phyloP scores from a whole-genome alignment of 2,113 vertebrate species.

The Brachirus orientalis region DNA sequence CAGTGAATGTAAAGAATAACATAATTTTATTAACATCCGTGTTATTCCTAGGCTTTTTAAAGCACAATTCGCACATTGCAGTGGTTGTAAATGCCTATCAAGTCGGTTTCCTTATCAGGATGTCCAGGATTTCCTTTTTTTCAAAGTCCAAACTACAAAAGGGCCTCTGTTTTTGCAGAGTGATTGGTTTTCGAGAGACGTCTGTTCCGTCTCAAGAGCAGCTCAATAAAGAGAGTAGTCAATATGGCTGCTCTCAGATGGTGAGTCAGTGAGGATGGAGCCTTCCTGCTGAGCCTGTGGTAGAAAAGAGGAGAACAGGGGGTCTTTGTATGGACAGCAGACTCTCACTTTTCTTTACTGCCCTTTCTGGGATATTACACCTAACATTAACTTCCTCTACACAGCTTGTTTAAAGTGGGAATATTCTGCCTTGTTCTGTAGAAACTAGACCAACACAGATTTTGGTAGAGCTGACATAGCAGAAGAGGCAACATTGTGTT shows the following conservation, averaged over 20 bases:
- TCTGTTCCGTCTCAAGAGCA: conserved; percentile 63
- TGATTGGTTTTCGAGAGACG: conserved; percentile 34
- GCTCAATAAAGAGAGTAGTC: conserved; percentile 65
- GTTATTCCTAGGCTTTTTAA: background rate
- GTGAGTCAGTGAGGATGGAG: conserved; percentile 55
- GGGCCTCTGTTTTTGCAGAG: conserved; percentile 42
- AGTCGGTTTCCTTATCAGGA: conserved; percentile 21
- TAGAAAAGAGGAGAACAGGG: conserved; percentile 62
- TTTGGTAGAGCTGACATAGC: background rate
- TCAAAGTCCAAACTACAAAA: conserved; percentile 28
- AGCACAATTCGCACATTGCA: background rate
- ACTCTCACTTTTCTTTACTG: conserved; percentile 30
- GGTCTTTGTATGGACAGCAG: conserved; percentile 65
- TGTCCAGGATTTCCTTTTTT: conserved; percentile 23
- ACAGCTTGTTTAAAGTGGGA: background rate
- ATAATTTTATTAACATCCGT: background rate
- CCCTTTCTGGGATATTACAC: conserved; percentile 14
- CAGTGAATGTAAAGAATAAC: no score
- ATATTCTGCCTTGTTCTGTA: background rate
- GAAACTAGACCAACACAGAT: background rate
- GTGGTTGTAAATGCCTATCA: conserved; percentile 4
- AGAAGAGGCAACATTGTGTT: background rate
- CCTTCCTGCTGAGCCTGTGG: conserved; percentile 65
- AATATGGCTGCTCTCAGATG: conserved; percentile 62
- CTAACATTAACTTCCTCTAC: background rate